Evolutionary conservation across 2,888 invertebrate genomes (phyloP).

Genomic region (Drosophila bunnanda): DNA sequence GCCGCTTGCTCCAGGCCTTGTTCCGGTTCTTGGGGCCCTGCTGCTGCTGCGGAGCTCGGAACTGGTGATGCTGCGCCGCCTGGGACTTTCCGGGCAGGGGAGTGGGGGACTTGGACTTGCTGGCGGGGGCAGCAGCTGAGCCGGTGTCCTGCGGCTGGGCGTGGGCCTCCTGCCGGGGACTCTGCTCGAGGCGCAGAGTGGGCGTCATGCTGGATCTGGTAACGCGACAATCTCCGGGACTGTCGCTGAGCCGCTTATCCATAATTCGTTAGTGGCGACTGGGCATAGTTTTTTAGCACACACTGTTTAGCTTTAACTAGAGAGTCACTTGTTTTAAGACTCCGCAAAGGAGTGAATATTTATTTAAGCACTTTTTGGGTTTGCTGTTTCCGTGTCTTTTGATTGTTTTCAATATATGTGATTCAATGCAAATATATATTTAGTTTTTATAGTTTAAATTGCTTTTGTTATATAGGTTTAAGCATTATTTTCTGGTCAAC

Average conservation of each 20-base stretch:
- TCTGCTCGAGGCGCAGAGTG: constrained; percentile 67
- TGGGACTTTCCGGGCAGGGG: constrained; percentile 43
- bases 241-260: constrained; percentile 75
- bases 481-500: constrained; percentile 8
- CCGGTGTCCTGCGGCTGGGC: constrained; percentile 29
- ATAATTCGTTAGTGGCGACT: constrained; percentile 45
- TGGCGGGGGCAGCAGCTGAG: not conserved
- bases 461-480: not conserved
- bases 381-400: not conserved
- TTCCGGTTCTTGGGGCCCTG: constrained; percentile 65
- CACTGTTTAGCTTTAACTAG: not conserved
- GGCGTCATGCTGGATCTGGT: constrained; percentile 76
- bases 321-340: constrained; percentile 1
- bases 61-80: constrained; percentile 77
- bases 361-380: not conserved
- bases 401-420: not conserved
- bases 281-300: constrained; percentile 10
- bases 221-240: constrained; percentile 80
- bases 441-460: not conserved
- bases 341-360: constrained; percentile 1
- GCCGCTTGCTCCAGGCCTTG: constrained; percentile 83
- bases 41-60: constrained; percentile 82
- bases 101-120: constrained; percentile 73
- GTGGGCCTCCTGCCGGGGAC: constrained; percentile 57
- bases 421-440: constrained; percentile 1